Base-by-base conservation (phyloP, 1,140 invertebrate species). In the Drosophila kikkawai region DNA sequence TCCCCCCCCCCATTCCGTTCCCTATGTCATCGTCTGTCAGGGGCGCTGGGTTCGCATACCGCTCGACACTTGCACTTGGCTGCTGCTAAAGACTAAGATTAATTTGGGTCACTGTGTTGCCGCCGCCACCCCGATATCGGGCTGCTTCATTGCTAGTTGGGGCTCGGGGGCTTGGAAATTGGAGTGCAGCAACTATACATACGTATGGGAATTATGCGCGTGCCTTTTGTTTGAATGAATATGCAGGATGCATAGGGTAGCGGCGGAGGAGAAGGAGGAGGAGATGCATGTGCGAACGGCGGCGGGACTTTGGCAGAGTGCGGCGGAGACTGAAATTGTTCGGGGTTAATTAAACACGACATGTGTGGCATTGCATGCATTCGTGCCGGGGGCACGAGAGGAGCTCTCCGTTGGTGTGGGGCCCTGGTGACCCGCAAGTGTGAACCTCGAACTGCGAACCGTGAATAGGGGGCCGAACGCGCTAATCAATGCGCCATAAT, bases 331-430 rank as follows among this genome's bases (percentile, higher is more conserved):
- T 75, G 81, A 82, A 85, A 90, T 90, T 90, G 85, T 90, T 90
- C 83, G 85, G 86, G 85, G 85, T 90, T 90, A 90, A 90, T 90
- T 90, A 90, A 90, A 88, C 85, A 88, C 85, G 85, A 90, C 85
- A 90, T 90, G 75, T 90, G 85, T 90, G 85, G 85, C 85, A 90
- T 88, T 75, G 85, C 79, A 64, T 90, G 85, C 75, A 90, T 90
- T 81, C 84, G 81, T 79, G 67, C 57, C 60, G 76, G 58, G 55
- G 67, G 70, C 47, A 19, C 26, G 37, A 19, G 51, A n/a, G 36
- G 57, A 22, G 51, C 15, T 22, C 34, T 41, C 7, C 37, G 12
- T 42, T 50, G 60, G 58, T 19, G 47, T 37, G 36, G 63, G 55
- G 61, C 45, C 58, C 37, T 66, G 56, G 36, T 61, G 63, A 66